phyloP scores from a whole-genome alignment of 2,113 vertebrate species.

The Gobius niger region DNA sequence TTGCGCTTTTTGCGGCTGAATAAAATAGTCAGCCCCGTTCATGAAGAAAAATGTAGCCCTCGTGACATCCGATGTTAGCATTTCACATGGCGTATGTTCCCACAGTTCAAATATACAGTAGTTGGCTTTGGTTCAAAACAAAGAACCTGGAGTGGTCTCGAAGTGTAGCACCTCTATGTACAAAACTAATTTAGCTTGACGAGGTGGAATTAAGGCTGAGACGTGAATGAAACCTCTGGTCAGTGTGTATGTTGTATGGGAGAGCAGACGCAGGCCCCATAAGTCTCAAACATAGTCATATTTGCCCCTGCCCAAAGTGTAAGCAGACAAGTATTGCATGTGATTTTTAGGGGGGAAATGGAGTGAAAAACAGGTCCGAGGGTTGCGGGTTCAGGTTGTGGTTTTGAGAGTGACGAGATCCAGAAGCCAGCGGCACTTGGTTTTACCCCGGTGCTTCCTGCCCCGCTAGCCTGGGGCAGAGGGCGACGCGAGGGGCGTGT shows the following conservation, averaged over 20 bases:
- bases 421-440: slow-evolving; percentile 69
- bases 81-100: slow-evolving; percentile 12
- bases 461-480: slow-evolving; percentile 40
- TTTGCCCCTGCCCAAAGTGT: slow-evolving; percentile 44
- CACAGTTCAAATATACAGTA: slow-evolving; percentile 35
- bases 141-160: slow-evolving; percentile 21
- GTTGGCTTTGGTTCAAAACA: slow-evolving; percentile 28
- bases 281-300: slow-evolving; percentile 40
- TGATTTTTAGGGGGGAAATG: slow-evolving; percentile 68
- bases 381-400: slow-evolving; percentile 67
- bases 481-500: slow-evolving; percentile 16
- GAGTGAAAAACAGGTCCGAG: slow-evolving; percentile 69
- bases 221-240: slow-evolving; percentile 46
- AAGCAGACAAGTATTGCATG: slow-evolving; percentile 69
- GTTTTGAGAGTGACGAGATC: slow-evolving; percentile 73
- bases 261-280: slow-evolving; percentile 36
- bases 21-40: slow-evolving; percentile 5
- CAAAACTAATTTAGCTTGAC: slow-evolving; percentile 49
- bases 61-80: slow-evolving; percentile 6
- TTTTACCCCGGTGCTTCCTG: slow-evolving; percentile 70
- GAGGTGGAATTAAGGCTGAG: slow-evolving; percentile 42
- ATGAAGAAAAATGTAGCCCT: slow-evolving; percentile 16
- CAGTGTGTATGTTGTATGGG: slow-evolving; percentile 29
- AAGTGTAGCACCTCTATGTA: slow-evolving; percentile 40
- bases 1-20: slow-evolving; percentile 17